Base-by-base conservation (phyloP, 2,797 vertebrate species). In the Cyclopterus lumpus region DNA sequence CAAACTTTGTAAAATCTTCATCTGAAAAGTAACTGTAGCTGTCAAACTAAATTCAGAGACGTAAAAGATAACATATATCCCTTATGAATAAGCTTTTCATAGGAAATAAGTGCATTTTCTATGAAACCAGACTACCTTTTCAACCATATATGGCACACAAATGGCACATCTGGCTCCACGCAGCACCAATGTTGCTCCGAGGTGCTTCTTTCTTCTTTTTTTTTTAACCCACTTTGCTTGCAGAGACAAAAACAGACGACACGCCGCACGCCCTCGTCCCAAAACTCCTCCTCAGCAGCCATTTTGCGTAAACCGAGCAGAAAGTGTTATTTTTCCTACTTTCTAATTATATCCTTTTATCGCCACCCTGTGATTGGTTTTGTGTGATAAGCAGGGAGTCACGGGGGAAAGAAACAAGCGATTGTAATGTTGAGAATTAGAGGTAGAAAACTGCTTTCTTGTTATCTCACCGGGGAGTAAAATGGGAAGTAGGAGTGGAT, bases 341-440 rank as follows among this genome's bases (percentile, higher is more conserved):
- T 89, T 88, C 82, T 90, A 92, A 92, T 93, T 91, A 89, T 92
- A 91, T 85, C 81, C 78, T 82, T 93, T 93, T 88, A 92, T 93
- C 89, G 60, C 69, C 74, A 71, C 83, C 61, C 62, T 80, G 82
- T 91, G 92, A 95, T 93, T 92, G 75, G 83, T 85, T 92, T 89
- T 81, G 82, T 80, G 81, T 89, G 90, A 93, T 92, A 92, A 92
- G 71, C 40, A 11, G 42, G 32, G 53, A 85, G 74, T 75, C 75
- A 60, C 77, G 83, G 80, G n/a, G 70, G 79, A 44, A 62, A 30
- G 76, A 85, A 84, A 86, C 79, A 87, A 89, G 81, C 76, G 89
- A 88, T 92, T 67, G 82, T 87, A 92, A 88, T 81, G 80, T 84
- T 86, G 79, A 77, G 86, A 93, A 91, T 90, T 86, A 84, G 79